Evolutionary conservation across 2,797 vertebrate genomes (phyloP), one percentile per base, ranked within the genome.

Genomic region (Lerista edwardsae): DNA sequence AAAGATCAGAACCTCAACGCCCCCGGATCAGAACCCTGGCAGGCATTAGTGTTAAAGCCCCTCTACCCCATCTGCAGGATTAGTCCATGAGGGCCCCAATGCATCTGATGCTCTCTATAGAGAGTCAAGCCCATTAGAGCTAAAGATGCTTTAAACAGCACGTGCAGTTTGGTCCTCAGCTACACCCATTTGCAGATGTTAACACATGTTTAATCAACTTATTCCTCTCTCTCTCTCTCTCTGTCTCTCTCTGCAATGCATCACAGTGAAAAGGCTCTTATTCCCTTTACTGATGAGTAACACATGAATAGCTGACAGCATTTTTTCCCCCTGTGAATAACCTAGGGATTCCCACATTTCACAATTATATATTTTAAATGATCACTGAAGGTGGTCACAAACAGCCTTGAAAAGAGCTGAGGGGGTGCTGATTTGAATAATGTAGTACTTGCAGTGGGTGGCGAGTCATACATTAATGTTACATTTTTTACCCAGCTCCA

Each of bases 381-480:
- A 83, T 81, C 62, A 75, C 69, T 88, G 75, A 91, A 93, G 73
- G 47, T 81, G 80, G 90, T 82, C 51, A 55, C 51, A 55, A 79
- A 86, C 79, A 80, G 84, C 61, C 78, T 71, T 75, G 61, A 83
- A 84, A 88, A 64, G 86, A 87, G 86, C 85, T 89, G 87, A 80
- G 87, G 87, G 86, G 74, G 85, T 92, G 80, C 55, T 84, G 73
- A 79, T 73, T 90, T 91, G 87, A 93, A 94, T 94, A 89, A 94
- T 91, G 88, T 23, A 93, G 94, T 92, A n/a, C n/a, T n/a, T 94
- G 91, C 84, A 89, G 91, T 80, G 83, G 91, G 91, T 86, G 89
- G 89, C 88, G 88, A 82, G 84, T 89, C 89, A 91, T 79, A 87
- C 79, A 88, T 91, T 65, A 91, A 81, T 71, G 36, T 84, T 91